phyloP scores from a whole-genome alignment of 2,888 invertebrate genomes.

The Drosophila nigritarsus region DNA sequence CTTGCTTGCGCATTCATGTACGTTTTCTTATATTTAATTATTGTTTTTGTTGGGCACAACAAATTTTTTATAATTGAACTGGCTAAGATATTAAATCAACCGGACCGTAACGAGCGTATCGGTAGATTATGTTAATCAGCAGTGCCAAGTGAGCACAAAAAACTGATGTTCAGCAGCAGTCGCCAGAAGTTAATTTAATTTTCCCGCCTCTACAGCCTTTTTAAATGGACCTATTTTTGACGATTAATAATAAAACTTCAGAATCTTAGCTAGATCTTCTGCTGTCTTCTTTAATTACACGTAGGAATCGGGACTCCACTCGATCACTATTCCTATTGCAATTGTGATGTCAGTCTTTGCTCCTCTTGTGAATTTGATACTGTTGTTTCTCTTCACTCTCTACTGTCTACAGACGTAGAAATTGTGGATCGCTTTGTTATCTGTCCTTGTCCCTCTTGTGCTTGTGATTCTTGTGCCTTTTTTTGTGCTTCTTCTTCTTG shows the following conservation, averaged over 20 bases:
- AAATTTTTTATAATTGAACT: not conserved
- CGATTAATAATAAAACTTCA: not conserved
- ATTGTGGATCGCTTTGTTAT: not conserved
- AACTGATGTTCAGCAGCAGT: not conserved
- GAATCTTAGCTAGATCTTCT: not conserved
- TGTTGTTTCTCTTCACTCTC: not conserved
- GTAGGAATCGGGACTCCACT: constrained; percentile 83
- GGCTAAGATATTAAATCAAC: not conserved
- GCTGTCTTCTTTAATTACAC: constrained; percentile 82
- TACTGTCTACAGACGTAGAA: not conserved
- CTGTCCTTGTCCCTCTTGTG: constrained; percentile 86
- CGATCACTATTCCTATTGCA: constrained; percentile 85
- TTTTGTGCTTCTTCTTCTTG: constrained; percentile 91
- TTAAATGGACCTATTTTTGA: not conserved
- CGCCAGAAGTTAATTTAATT: not conserved
- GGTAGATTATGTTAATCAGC: not conserved
- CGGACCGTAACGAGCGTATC: not conserved
- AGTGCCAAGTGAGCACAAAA: not conserved
- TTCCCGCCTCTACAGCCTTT: not conserved
- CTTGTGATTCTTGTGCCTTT: constrained; percentile 90
- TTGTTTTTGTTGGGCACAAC: not conserved
- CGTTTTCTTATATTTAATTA: not conserved
- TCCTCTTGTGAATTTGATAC: not conserved
- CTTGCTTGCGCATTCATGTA: not conserved
- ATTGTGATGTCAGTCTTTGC: constrained; percentile 83